Percentiles rank a stretch among this genome's conserved stretches.
Evolutionary conservation across 2,797 vertebrate genomes (phyloP).

Genomic region (Epinephelus awoara): DNA sequence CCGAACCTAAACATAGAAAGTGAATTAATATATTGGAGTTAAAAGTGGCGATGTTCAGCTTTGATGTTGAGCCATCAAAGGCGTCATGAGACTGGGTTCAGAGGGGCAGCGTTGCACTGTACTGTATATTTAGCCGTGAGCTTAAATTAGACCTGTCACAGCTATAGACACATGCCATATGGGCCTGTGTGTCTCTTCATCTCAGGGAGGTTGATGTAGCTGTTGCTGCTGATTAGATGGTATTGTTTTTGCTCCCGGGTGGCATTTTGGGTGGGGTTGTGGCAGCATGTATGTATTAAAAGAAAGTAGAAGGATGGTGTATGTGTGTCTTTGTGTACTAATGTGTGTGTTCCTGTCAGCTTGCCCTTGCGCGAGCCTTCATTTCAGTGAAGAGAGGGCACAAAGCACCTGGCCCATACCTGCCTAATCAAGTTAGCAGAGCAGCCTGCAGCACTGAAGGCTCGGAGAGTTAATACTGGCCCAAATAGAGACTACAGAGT

Average conservation of each 20-base stretch:
- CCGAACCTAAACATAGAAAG: constrained; percentile 77
- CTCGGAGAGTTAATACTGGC: constrained; percentile 52
- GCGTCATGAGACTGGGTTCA: constrained; percentile 65
- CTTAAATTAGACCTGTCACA: constrained; percentile 77
- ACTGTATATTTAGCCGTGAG: constrained; percentile 77
- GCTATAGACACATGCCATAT: constrained; percentile 61
- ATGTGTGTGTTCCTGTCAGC: constrained; percentile 21
- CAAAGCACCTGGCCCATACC: constrained; percentile 50
- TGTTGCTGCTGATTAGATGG: constrained; percentile 36
- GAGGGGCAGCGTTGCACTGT: constrained; percentile 62
- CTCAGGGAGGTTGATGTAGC: constrained; percentile 45
- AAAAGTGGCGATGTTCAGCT: constrained; percentile 74
- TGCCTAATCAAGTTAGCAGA: constrained; percentile 61
- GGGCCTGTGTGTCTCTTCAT: constrained; percentile 45
- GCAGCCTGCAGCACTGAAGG: constrained; percentile 53
- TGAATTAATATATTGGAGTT: constrained; percentile 76
- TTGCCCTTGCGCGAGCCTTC: constrained; percentile 45
- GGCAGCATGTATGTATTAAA: constrained; percentile 12
- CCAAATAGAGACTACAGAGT: constrained; percentile 46
- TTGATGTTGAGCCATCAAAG: constrained; percentile 82
- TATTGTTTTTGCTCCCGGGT: constrained; percentile 46
- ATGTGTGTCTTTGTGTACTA: constrained; percentile 21
- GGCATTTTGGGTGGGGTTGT: constrained; percentile 5
- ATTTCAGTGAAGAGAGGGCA: constrained; percentile 33
- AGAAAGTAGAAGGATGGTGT: background rate